These are phyloP conservation scores for Lucilia sericata DNA, from an alignment of 1,140 invertebrate species.

Conservation along the genomic window DNA sequence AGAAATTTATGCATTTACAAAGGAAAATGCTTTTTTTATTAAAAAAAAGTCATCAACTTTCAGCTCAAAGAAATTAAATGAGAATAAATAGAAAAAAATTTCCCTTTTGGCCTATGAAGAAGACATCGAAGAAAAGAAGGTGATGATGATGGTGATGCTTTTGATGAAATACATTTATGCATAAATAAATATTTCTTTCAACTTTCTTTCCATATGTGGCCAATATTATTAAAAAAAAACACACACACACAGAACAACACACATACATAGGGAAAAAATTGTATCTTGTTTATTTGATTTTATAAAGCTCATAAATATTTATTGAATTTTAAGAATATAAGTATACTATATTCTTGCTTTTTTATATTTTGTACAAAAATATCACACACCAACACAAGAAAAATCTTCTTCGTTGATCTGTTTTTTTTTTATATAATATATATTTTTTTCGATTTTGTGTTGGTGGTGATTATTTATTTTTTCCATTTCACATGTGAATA, in stretches of 20 bases:
- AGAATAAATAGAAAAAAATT: no score
- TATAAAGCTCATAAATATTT: conserved; percentile 29
- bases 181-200: conserved; percentile 6
- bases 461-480: conserved; percentile 3
- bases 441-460: conserved; percentile 1
- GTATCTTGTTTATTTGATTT: conserved; percentile 27
- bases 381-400: not conserved
- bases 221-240: not conserved
- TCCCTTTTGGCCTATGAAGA: not conserved
- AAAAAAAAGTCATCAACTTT: no score
- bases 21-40: no score
- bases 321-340: conserved; percentile 26
- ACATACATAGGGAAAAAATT: not conserved
- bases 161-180: not conserved
- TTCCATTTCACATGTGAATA: conserved; percentile 26
- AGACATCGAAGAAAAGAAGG: not conserved
- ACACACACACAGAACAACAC: no score
- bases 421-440: not conserved
- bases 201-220: conserved; percentile 17
- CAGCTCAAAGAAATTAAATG: no score
- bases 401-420: conserved; percentile 8
- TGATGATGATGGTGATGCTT: not conserved
- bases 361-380: not conserved
- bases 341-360: not conserved
- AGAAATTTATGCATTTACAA: no score